phyloP scores from a whole-genome alignment of 2,888 invertebrate genomes.

The Aphidius colemani region DNA sequence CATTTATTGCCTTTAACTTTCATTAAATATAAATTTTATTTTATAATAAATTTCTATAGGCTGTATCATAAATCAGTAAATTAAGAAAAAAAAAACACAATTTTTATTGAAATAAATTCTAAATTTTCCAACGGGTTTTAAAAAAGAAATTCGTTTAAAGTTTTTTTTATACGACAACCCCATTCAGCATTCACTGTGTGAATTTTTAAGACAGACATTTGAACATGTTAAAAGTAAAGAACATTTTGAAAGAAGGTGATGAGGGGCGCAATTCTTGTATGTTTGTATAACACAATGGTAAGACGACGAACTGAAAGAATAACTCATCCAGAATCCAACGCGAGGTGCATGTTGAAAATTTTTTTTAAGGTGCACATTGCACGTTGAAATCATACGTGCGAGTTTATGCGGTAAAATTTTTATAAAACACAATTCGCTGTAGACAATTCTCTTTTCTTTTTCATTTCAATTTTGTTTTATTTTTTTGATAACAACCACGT shows the following conservation, averaged over 20 bases:
- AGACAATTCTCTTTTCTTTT: background rate
- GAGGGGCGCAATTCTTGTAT: slow-evolving; percentile 41
- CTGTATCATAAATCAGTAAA: too few species aligned
- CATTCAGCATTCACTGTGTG: slow-evolving; percentile 45
- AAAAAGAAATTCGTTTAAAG: slow-evolving; percentile 39
- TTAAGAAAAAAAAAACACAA: background rate
- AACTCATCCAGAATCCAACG: slow-evolving; percentile 53
- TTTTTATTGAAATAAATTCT: slow-evolving; percentile 29
- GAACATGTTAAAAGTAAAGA: slow-evolving; percentile 27
- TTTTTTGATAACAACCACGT: too few species aligned
- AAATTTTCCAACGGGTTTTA: slow-evolving; percentile 31
- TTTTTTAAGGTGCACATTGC: slow-evolving; percentile 20
- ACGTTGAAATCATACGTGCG: slow-evolving; percentile 27
- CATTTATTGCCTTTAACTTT: too few species aligned
- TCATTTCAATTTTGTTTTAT: background rate
- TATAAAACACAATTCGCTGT: background rate
- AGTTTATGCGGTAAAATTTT: slow-evolving; percentile 4
- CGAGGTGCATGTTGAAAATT: slow-evolving; percentile 45
- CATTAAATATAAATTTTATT: too few species aligned
- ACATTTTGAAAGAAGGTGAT: slow-evolving; percentile 14
- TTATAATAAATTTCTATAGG: too few species aligned
- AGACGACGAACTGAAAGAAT: slow-evolving; percentile 56
- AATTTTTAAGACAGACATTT: slow-evolving; percentile 29
- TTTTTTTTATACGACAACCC: slow-evolving; percentile 32
- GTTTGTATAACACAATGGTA: slow-evolving; percentile 52